Evolutionary conservation across 1,140 invertebrate genomes (phyloP), one percentile per base, ranked within the genome.

Genomic region (Cotesia chilonis): DNA sequence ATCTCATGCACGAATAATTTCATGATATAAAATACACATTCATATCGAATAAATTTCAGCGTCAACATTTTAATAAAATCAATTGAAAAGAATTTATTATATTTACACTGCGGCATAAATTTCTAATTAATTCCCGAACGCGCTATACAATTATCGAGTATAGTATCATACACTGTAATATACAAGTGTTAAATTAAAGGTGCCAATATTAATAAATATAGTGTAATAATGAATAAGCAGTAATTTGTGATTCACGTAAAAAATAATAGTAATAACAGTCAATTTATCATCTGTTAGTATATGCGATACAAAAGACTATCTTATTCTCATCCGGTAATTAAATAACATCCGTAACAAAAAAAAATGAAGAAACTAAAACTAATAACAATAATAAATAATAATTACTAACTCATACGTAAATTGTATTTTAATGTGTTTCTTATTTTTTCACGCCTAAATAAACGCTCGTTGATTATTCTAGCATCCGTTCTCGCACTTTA

Each of bases 391-490:
- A 52, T 64, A 64, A 35, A 35, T 61, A 47, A 47, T 28, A 14
- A 38, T 66, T 17, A 38, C 10, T 12, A 41, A 63, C 36, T 47
- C 12, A 10, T 41, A 51, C 7, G 28, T 10, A 47, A 66, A 51
- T 66, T 41, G 14, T 52, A 10, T 59, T 59, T 28, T 59, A 59
- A 35, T 59, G 20, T 59, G 20, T 28, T 9, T 28, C 20, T 20
- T 12, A 63, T 17, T 52, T 66, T 66, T 47, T 52, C 17, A 52
- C 51, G 38, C 64, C n/a, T 52, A 66, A 66, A 66, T 51, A 66
- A 66, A 66, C 38, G 47, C 20, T 47, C 10, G 35, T 38, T 66
- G 35, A 66, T 41, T 38, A 66, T 66, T 66, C 36, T 17, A 17
- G 51, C 38, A 17, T 66, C 64, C 64, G 64, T 66, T 41, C 60